Conservation (phyloP, 37 sponge, comb jelly and placozoan genomes). For the Spongia lamella region DNA sequence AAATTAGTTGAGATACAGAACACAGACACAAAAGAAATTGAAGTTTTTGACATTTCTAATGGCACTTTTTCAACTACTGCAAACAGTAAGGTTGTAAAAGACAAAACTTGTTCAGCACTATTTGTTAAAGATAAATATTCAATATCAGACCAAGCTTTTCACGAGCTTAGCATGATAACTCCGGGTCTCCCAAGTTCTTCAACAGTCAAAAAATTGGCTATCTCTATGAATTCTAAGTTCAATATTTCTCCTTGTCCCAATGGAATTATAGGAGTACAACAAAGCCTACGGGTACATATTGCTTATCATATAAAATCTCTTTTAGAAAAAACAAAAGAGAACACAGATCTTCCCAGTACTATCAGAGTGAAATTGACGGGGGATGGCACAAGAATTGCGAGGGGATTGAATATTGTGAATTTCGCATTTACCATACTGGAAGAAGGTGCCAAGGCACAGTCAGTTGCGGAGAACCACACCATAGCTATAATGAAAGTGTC, state of each 20-base stretch:
- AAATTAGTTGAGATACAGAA: not conserved
- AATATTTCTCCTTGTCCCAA: not conserved
- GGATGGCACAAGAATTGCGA: constrained; percentile 14
- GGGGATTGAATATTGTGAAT: constrained; percentile 12
- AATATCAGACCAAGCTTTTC: constrained; percentile 2
- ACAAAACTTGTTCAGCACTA: not conserved
- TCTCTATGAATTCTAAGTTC: not conserved
- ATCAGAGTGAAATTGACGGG: constrained; percentile 9
- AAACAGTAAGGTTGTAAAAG: not conserved
- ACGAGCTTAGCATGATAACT: not conserved
- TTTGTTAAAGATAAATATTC: not conserved
- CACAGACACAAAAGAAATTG: not conserved
- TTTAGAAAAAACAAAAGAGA: not conserved
- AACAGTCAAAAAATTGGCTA: not conserved
- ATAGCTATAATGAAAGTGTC: constrained; percentile 7
- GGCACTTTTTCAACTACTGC: not conserved
- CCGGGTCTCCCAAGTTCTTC: not conserved
- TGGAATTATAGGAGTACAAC: not conserved
- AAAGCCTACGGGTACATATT: not conserved
- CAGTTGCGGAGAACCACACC: constrained; percentile 22
- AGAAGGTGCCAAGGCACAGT: not conserved
- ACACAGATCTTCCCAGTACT: not conserved
- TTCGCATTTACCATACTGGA: constrained; percentile 15
- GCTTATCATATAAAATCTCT: not conserved
- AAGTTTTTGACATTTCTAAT: not conserved